Base-by-base conservation (phyloP, 2,113 vertebrate species). In the Festucalex cinctus region DNA sequence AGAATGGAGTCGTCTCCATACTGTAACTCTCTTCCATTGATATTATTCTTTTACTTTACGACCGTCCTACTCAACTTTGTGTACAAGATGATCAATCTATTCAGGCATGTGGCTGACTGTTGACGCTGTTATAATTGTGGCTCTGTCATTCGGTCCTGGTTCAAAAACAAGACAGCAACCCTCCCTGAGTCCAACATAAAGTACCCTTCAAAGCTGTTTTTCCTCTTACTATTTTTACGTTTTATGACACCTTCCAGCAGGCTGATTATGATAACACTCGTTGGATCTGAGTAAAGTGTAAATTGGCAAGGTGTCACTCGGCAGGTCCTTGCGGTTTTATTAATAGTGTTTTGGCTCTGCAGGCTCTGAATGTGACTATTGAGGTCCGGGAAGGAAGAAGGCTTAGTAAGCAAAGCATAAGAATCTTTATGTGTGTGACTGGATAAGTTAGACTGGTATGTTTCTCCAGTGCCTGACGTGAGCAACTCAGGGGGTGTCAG, bases 341-440 rank as follows among this genome's bases (percentile, higher is more conserved):
- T 84, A 75, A 84, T 78, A 74, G 69, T 64, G 72, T 78, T 74
- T 82, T 48, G 16, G 72, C 24, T 64, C 63, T 70, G 82, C 68
- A n/a, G 12, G 65, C 58, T 59, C 84, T 88, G 85, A 88, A 87
- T 90, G 84, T 82, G 60, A 44, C 83, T 37, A 85, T 86, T 90
- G 76, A 90, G 80, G 14, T 0, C n/a, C 59, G 26, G 70, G 51
- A 65, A 61, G 44, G 17, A 70, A 67, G 71, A 74, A 75, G 58
- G 73, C 66, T 39, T 71, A 62, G 19, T 63, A 63, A 70, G 75
- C 43, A 59, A 69, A 81, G 76, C 4, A 24, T 71, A 82, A 68
- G 82, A 82, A 79, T 65, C 74, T 26, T 49, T 77, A 56, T 66
- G 65, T 56, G 19, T 43, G 69, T 56, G 63, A 66, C 48, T 54